Evolutionary conservation across 2,113 vertebrate genomes (phyloP), one percentile per base, ranked within the genome.

Genomic region (Clarias magur): DNA sequence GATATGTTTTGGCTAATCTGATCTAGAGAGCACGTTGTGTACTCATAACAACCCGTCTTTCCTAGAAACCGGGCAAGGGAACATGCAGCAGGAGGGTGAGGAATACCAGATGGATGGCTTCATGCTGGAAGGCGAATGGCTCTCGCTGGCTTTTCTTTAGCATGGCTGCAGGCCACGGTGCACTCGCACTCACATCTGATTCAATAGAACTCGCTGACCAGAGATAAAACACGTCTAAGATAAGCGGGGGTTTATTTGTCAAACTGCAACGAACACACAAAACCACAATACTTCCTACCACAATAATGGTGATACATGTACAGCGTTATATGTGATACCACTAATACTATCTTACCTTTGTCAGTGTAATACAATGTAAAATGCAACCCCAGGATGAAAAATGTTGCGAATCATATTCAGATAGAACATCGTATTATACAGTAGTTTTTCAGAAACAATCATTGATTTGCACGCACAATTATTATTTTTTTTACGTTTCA

Each of bases 21-120:
- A 68, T 53, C 27, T 38, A 34, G 27, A 53, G 19, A 75, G 56
- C 34, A 38, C 19, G 60, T 27, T 65, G 70, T 73, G 56, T 80
- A 63, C 53, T 42, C 59, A 54, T 62, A 76, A 81, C 82, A 54
- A 25, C 13, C 16, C 16, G 48, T 53, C 48, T 82, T 84, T 83
- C 65, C 72, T 67, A 87, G 87, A 88, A 86, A 38, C 56, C n/a
- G 13, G 72, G 54, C 73, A 80, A 88, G 34, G n/a, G 34, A 57
- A 60, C 67, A 65, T 70, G 65, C 65, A 80, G 75, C 82, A 81
- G 56, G 56, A 85, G 25, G 62, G 62, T 56, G 70, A 75, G 83
- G 83, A 83, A 86, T 76, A 75, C 85, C 80, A 84, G 83, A 84
- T 68, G 67, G 56, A 88, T 85, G 82, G 84, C 67, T 85, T 87